These are phyloP conservation scores for Drymodes brunneopygia DNA, from an alignment of 2,113 vertebrate genomes.

Conservation along the genomic window DNA sequence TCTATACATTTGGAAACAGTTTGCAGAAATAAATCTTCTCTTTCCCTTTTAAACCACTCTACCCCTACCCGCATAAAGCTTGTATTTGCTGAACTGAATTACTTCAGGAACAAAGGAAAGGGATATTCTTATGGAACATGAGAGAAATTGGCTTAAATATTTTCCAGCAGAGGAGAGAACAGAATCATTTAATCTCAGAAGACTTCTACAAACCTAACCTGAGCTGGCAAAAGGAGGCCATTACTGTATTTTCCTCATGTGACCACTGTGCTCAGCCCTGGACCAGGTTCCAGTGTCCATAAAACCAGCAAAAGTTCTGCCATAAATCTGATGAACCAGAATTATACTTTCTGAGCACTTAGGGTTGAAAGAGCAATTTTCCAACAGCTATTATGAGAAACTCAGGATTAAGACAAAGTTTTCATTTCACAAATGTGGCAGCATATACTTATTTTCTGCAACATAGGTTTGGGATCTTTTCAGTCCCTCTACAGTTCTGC, in stretches of 20 bases:
- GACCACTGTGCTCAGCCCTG: neutral
- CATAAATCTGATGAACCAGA: neutral
- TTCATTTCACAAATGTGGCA: neutral
- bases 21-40: neutral
- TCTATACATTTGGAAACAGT: neutral
- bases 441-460: neutral
- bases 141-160: neutral
- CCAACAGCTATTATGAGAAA: neutral
- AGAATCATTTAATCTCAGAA: neutral
- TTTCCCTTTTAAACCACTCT: neutral
- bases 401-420: neutral
- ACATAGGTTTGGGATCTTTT: neutral
- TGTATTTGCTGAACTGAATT: neutral
- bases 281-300: neutral
- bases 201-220: neutral
- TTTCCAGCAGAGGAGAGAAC: neutral
- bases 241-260: neutral
- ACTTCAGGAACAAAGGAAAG: neutral
- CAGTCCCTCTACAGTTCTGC: neutral
- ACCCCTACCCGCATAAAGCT: neutral
- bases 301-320: neutral
- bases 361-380: neutral
- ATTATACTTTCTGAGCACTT: neutral
- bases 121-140: neutral
- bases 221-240: neutral